A percentile compares a stretch with the other conserved stretches of the same genome.
Evolutionary conservation across 2,797 vertebrate species (phyloP).

Genomic region (Clarias fuscus): DNA sequence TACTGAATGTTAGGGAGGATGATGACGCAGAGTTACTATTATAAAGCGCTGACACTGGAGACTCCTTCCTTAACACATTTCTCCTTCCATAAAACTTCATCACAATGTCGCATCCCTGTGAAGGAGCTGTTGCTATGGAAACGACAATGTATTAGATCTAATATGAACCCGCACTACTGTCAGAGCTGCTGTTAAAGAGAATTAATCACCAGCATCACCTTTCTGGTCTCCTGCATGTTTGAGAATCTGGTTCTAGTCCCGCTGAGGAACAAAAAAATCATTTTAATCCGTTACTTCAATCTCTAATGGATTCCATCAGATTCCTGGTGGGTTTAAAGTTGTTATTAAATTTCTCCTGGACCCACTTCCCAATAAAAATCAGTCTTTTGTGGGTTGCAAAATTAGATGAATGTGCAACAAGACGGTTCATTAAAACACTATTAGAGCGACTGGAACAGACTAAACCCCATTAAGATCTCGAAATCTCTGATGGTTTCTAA

Average conservation of each 20-base stretch:
- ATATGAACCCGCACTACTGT: not conserved
- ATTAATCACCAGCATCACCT: not conserved
- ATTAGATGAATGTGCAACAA: not conserved
- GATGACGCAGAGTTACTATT: not conserved
- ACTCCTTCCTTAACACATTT: not conserved
- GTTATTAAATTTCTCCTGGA: not conserved
- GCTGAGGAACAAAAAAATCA: not conserved
- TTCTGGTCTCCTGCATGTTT: not conserved
- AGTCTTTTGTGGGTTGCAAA: not conserved
- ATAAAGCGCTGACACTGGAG: not conserved
- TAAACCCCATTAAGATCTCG: not conserved
- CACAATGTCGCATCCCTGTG: not conserved
- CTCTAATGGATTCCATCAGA: not conserved
- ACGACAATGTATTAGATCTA: not conserved
- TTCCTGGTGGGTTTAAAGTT: no score
- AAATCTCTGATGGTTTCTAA: not conserved
- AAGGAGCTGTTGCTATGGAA: not conserved
- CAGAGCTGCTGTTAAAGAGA: not conserved
- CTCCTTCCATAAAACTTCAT: not conserved
- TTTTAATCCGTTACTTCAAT: not conserved
- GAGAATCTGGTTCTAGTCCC: not conserved
- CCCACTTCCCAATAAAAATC: not conserved
- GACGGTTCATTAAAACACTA: not conserved
- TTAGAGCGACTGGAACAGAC: not conserved
- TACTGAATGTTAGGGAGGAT: not conserved